Evolutionary conservation across 2,113 vertebrate genomes (phyloP).

Genomic region (Amazona guildingii): DNA sequence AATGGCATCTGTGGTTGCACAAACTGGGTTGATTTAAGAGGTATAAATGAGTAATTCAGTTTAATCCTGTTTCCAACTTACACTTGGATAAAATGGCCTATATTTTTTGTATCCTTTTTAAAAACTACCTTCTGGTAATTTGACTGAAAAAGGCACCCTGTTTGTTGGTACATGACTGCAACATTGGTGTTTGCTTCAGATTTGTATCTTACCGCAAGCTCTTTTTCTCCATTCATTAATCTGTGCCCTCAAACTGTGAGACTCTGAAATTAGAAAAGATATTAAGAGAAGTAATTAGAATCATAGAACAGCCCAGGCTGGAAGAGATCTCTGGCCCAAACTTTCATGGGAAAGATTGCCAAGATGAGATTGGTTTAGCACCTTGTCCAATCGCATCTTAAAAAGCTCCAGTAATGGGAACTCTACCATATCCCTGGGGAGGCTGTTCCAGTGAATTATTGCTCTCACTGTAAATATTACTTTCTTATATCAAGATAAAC

Average conservation of each 20-base stretch:
- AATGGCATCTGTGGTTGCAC: neutral
- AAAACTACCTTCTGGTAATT: neutral
- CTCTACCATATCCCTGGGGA: neutral
- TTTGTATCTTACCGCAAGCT: neutral
- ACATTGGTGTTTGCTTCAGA: neutral
- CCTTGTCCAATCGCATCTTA: neutral
- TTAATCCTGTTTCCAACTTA: neutral
- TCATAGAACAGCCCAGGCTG: neutral
- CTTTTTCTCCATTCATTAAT: neutral
- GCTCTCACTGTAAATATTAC: neutral
- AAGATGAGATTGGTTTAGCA: neutral
- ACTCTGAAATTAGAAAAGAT: neutral
- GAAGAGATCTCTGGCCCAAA: neutral
- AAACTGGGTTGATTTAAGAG: neutral
- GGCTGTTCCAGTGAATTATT: neutral
- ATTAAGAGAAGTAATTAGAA: neutral
- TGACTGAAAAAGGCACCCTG: neutral
- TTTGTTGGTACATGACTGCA: accelerated
- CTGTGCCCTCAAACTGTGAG: neutral
- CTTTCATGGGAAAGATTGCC: neutral
- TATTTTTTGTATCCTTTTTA: neutral
- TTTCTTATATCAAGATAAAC: neutral
- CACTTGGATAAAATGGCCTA: neutral
- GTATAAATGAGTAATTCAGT: neutral
- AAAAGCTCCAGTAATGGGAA: neutral